Base-by-base conservation (phyloP, 2,888 invertebrate species). In the Anthophora plumipes region DNA sequence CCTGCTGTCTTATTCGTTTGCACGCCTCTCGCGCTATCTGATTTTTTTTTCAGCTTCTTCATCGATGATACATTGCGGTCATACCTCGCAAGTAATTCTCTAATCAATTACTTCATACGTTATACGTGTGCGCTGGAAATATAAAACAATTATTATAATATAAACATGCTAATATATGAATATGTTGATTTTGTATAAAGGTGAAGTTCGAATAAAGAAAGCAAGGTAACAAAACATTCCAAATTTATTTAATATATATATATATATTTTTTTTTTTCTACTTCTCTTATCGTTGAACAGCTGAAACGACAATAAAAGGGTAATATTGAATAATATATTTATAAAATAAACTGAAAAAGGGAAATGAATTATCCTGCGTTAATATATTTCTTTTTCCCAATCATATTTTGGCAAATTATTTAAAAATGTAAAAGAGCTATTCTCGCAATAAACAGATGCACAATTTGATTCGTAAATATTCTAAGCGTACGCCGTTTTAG, bases 21-120 rank as follows among this genome's bases (percentile, higher is more conserved):
- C 60, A 70, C 82, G 48, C 73, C 82, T 69, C 50, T 74, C 73
- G n/a, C 66, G 67, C 50, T 61, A 31, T 87, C 86, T 74, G 61
- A 85, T 9, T 75, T 85, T 60, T 82, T 88, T 84, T 90, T 88
- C 85, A 86, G 64, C 67, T 88, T 87, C 88, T 90, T 91, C 90
- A 91, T 90, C 83, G 80, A 76, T 81, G 63, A 72, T 70, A 76
- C 84, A 87, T 88, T 77, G 71, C 77, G 80, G 12, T 71, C 66
- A 63, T 70, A 70, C 74, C 77, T 73, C 72, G 69, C 50, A 60
- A 76, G 69, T 67, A 71, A 82, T 72, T 63, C 41, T 55, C n/a
- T 57, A 82, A 68, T 74, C 55, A 67, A 73, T 61, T 68, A 41
- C 60, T 61, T 59, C 50, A 17, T 50, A 57, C 82, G 46, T 46